Conservation (phyloP, 2,113 vertebrate genomes). For the Otus sunia region DNA sequence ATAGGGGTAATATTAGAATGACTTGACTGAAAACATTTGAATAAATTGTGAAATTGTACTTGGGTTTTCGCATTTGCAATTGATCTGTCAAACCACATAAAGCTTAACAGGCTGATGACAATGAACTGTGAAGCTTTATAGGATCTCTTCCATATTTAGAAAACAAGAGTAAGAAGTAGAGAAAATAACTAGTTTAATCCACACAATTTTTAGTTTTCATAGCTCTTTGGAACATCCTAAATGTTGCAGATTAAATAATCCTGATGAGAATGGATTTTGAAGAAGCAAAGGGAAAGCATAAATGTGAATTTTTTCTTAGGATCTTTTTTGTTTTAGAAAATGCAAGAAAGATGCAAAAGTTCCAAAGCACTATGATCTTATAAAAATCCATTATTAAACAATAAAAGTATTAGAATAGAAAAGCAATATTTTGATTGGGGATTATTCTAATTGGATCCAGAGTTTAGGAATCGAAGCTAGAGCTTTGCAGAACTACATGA, state of each 20-base stretch:
- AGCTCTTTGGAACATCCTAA: neutral
- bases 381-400: neutral
- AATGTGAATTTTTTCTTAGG: neutral
- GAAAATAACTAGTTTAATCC: neutral
- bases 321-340: neutral
- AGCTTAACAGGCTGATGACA: neutral
- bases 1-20: neutral
- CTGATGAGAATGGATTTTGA: neutral
- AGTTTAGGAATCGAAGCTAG: neutral
- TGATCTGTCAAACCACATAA: neutral
- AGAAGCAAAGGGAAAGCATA: neutral
- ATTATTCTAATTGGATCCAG: neutral
- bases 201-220: neutral
- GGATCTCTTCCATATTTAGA: neutral
- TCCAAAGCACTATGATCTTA: neutral
- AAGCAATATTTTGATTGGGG: neutral
- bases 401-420: neutral
- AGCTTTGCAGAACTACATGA: neutral
- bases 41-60: neutral
- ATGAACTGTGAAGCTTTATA: neutral
- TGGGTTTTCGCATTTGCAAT: neutral
- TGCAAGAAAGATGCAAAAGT: neutral
- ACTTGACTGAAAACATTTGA: neutral
- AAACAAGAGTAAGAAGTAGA: neutral
- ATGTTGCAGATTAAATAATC: neutral